These are phyloP conservation scores for Camponotus pennsylvanicus DNA, from an alignment of 1,140 invertebrate genomes.

Conservation along the genomic window DNA sequence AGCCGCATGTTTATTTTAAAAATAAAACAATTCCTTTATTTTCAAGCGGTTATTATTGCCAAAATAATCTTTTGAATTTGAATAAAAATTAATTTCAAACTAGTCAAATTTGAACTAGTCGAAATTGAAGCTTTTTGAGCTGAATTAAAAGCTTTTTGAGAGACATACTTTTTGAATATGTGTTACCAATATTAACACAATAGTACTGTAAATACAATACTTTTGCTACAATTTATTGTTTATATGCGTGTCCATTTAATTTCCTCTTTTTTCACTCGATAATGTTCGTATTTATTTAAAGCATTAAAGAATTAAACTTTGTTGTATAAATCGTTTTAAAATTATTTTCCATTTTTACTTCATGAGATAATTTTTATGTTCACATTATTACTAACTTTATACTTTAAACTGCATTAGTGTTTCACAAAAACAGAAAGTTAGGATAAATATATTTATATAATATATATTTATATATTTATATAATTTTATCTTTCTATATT, in stretches of 20 bases:
- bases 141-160: neutral
- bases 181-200: too few species aligned
- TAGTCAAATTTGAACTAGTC: neutral
- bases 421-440: neutral
- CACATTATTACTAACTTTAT: neutral
- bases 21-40: neutral
- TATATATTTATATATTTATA: too few species aligned
- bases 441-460: neutral
- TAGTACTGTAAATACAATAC: too few species aligned
- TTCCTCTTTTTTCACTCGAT: neutral
- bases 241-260: neutral
- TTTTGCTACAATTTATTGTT: neutral
- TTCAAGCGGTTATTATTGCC: neutral
- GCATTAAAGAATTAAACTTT: neutral
- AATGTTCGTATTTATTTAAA: neutral
- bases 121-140: neutral
- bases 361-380: slow-evolving; percentile 11
- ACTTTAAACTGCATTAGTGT: neutral
- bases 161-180: too few species aligned
- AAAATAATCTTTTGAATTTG: neutral
- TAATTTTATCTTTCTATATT: too few species aligned
- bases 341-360: slow-evolving; percentile 13
- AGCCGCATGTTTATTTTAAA: neutral
- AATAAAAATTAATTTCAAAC: slow-evolving; percentile 14
- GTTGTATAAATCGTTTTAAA: slow-evolving; percentile 5